phyloP scores from a whole-genome alignment of 2,113 vertebrate species.

The Eonycteris spelaea region DNA sequence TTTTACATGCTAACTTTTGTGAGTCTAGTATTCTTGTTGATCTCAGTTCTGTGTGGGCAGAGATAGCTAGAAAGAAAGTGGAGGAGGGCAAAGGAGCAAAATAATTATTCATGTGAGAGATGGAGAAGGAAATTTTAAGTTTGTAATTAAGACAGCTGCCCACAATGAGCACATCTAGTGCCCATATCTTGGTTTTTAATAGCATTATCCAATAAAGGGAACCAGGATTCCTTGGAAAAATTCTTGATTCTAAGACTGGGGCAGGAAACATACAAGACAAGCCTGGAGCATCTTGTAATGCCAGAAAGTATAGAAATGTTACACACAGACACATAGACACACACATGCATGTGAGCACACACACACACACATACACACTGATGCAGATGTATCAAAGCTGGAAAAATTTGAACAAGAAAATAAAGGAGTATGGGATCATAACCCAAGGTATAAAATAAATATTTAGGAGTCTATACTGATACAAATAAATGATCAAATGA shows the following conservation, averaged over 20 bases:
- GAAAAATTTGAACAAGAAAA: not conserved
- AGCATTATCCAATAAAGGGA: not conserved
- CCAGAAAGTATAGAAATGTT: not conserved
- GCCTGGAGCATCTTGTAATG: not conserved
- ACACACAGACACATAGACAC: no score
- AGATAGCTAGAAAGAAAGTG: not conserved
- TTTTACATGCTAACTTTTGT: not conserved
- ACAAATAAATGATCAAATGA: not conserved
- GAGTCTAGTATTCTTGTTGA: not conserved
- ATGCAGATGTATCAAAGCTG: not conserved
- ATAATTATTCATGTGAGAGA: slow-evolving; percentile 47
- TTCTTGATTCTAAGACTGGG: not conserved
- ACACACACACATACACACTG: not conserved
- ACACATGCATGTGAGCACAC: not conserved
- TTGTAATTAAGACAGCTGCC: slow-evolving; percentile 54
- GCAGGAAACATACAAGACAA: not conserved
- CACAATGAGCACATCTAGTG: not conserved
- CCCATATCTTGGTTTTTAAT: slow-evolving; percentile 14
- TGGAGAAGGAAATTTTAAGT: slow-evolving; percentile 30
- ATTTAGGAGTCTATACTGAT: not conserved
- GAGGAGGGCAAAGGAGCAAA: slow-evolving; percentile 32
- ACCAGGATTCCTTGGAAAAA: not conserved
- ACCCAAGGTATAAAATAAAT: not conserved
- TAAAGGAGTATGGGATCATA: not conserved
- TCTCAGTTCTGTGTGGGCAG: slow-evolving; percentile 38